These are phyloP conservation scores for Setophaga coronata DNA, from an alignment of 2,113 vertebrate species.

Conservation along the genomic window DNA sequence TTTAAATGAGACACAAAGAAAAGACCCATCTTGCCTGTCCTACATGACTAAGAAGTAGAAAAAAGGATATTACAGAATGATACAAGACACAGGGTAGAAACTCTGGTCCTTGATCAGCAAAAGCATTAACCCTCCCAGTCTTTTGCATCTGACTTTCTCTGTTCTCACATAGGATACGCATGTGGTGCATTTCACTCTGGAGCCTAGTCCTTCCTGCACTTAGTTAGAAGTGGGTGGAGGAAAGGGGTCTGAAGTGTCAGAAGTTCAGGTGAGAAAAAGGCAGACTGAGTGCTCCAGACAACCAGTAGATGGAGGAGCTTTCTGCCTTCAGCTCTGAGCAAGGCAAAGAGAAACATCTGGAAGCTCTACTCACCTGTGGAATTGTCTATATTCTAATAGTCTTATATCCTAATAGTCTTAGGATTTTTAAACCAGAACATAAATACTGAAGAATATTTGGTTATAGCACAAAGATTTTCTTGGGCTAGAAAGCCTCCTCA, in stretches of 20 bases:
- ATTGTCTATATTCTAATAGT: not conserved
- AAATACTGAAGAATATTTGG: not conserved
- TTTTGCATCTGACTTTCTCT: not conserved
- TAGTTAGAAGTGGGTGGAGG: not conserved
- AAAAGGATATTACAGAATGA: not conserved
- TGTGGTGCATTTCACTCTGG: not conserved
- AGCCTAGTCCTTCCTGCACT: not conserved
- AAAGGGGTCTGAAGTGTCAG: not conserved
- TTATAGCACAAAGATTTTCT: not conserved
- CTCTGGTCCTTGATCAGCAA: not conserved
- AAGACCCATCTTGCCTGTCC: not conserved
- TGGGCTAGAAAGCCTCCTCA: not conserved
- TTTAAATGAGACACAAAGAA: not conserved
- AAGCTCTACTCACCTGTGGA: not conserved
- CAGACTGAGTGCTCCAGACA: not conserved
- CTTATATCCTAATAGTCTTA: not conserved
- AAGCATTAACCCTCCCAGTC: not conserved
- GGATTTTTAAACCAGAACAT: not conserved
- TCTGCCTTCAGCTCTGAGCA: not conserved
- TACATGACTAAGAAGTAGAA: not conserved
- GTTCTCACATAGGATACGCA: not conserved
- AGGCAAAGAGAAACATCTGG: not conserved
- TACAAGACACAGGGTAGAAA: not conserved
- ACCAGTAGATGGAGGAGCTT: not conserved
- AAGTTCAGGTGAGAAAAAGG: not conserved